Conservation (phyloP, 2,797 vertebrate species). For the Catamblyrhynchus diadema region DNA sequence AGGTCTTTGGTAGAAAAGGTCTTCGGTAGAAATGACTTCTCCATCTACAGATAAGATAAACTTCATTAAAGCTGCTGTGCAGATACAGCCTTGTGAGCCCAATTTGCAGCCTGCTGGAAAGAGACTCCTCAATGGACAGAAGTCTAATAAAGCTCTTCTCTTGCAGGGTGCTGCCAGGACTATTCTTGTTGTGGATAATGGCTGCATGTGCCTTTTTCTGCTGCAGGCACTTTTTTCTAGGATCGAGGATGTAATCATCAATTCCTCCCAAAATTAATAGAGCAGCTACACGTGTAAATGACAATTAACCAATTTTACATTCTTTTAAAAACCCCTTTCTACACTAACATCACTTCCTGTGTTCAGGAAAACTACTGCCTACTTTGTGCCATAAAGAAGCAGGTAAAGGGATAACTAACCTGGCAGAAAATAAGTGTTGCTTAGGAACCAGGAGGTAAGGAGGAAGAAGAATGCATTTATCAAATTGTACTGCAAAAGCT, state of each 20-base stretch:
- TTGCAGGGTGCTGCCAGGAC: background rate
- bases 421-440: background rate
- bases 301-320: background rate
- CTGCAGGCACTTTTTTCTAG: background rate
- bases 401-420: background rate
- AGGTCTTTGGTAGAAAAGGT: background rate
- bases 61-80: background rate
- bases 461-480: background rate
- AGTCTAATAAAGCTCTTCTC: background rate
- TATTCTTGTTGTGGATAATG: background rate
- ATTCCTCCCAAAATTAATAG: background rate
- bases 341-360: background rate
- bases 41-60: background rate
- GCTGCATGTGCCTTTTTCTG: background rate
- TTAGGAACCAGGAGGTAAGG: background rate
- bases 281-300: background rate
- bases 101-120: background rate
- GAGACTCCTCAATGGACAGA: background rate
- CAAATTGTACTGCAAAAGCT: background rate
- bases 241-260: background rate
- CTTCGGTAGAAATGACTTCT: background rate
- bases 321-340: background rate
- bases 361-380: background rate
- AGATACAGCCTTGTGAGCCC: background rate
- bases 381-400: background rate